A percentile compares a stretch with the other conserved stretches of the same genome.
phyloP scores from a whole-genome alignment of 2,888 invertebrate species.

The Chaitophorus viminalis region DNA sequence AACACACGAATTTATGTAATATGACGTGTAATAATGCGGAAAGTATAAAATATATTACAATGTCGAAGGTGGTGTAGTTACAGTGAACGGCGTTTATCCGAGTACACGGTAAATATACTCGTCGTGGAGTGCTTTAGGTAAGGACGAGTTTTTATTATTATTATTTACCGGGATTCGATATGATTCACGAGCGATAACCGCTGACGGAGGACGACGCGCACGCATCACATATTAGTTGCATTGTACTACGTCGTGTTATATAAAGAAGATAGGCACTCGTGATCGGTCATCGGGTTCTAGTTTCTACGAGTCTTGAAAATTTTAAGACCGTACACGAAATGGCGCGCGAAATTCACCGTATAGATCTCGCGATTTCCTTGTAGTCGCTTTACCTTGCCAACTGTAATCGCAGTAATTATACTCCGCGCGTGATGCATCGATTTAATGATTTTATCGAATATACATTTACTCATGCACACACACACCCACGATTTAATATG shows the following conservation, averaged over 20 bases:
- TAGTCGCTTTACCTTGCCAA: constrained; percentile 18
- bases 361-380: background rate
- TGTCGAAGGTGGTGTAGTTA: background rate
- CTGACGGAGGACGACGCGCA: background rate
- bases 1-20: too few relatives aligned
- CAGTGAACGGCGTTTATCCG: background rate
- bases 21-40: background rate
- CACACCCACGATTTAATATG: constrained; percentile 28
- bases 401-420: background rate
- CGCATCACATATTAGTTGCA: background rate
- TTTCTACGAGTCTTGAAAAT: too few relatives aligned
- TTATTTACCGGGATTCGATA: background rate
- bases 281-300: too few relatives aligned
- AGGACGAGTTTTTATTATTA: background rate
- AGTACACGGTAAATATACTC: background rate
- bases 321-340: too few relatives aligned
- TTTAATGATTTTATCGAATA: constrained; percentile 15
- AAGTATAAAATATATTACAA: background rate
- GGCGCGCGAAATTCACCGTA: too few relatives aligned
- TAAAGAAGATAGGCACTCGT: too few relatives aligned
- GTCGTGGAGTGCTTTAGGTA: background rate
- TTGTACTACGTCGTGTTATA: background rate
- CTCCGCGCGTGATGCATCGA: background rate
- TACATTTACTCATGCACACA: background rate
- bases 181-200: background rate